These are phyloP conservation scores for Colletes latitarsis DNA, from an alignment of 1,140 invertebrate species.

Conservation along the genomic window DNA sequence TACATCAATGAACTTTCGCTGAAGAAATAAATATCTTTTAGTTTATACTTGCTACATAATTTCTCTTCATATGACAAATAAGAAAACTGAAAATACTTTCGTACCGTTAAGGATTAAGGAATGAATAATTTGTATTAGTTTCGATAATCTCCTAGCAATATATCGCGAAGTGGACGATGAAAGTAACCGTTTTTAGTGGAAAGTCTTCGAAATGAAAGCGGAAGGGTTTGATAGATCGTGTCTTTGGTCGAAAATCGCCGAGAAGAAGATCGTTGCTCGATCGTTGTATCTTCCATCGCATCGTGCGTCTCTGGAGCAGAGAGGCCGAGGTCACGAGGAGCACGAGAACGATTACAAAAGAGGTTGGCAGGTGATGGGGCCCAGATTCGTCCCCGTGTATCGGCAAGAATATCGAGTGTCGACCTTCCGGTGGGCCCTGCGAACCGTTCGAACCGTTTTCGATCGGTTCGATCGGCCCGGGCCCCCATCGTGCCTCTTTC, in stretches of 20 bases:
- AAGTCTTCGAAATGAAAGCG: no score
- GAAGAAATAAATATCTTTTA: no score
- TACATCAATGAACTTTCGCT: no score
- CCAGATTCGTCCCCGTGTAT: conserved; percentile 36
- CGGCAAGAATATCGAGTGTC: conserved; percentile 59
- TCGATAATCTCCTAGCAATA: no score
- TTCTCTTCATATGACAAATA: no score
- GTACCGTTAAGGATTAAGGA: no score
- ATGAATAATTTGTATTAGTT: no score
- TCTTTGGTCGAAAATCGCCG: neutral
- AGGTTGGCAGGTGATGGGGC: conserved; percentile 56
- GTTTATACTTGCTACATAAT: no score
- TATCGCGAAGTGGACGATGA: no score
- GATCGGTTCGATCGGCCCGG: conserved; percentile 71
- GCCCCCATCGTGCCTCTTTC: conserved; percentile 63
- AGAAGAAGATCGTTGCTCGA: neutral
- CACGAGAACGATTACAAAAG: conserved; percentile 51
- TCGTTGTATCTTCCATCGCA: neutral
- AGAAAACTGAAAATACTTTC: no score
- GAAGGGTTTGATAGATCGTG: no score
- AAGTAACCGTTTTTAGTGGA: no score
- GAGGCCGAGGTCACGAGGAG: neutral
- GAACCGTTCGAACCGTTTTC: conserved; percentile 56
- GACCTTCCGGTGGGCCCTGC: conserved; percentile 42
- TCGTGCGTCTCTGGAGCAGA: neutral